Base-by-base conservation (phyloP, 2,113 vertebrate genomes). In the Rousettus leschenaultii region DNA sequence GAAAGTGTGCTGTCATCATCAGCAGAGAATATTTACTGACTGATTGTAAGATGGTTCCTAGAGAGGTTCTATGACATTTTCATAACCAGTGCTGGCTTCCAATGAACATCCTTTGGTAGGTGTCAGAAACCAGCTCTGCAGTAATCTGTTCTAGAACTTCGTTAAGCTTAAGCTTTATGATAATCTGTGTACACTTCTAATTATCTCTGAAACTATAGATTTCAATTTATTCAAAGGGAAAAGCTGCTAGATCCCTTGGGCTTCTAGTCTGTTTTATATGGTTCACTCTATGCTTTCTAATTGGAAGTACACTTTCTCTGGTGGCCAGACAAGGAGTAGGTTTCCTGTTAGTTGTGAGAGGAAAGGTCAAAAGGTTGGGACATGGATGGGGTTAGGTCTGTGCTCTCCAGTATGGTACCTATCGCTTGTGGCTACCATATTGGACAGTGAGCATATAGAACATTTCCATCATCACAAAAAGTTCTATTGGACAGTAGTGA, bases 281-380 rank as follows among this genome's bases (percentile, higher is more conserved):
- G 78, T 75, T 91, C n/a, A 85, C 59, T 68, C 18, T 87, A 3
- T 63, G 51, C 16, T 84, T 94, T 63, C 8, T 73, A 53, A 75
- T 21, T 91, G 55, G 77, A 91, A 59, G n/a, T 82, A 10, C 1
- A 12, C 89, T 93, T 91, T 91, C 77, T 89, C 78, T 82, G 92
- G 53, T 77, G 89, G 35, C 57, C 74, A 86, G 75, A 63, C 51
- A 80, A 77, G 16, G 59, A 85, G 43, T 45, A 59, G 22, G 22
- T 83, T 73, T 94, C n/a, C 33, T 90, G 21, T 79, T 68, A 61
- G 61, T 38, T 57, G 13, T 85, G 45, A 86, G 71, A 61, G 63
- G 40, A 89, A 91, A 48, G n/a, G 19, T 26, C 12, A 63, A 45
- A 89, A 73, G 7, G 10, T 87, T 18, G 5, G 77, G 38, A n/a